A percentile compares a stretch with the other conserved stretches of the same genome.
These are phyloP conservation scores for Cyprinodon diabolis DNA, from an alignment of 2,797 vertebrate species.

Conservation along the genomic window DNA sequence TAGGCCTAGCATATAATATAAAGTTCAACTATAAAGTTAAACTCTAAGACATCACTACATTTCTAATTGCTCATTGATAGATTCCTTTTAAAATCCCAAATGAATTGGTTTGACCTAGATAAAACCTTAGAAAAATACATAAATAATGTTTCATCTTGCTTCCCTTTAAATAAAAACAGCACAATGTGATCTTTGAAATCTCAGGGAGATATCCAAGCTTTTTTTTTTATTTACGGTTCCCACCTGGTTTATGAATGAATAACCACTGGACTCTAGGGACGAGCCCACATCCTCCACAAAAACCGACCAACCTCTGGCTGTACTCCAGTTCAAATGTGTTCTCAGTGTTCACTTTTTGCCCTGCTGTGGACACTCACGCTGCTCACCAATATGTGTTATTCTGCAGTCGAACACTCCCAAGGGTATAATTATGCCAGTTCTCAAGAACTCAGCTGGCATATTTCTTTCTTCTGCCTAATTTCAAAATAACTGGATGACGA, in stretches of 20 bases:
- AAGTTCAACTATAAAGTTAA: background rate
- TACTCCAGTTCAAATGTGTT: conserved; percentile 74
- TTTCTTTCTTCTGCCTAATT: conserved; percentile 35
- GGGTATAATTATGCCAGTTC: conserved; percentile 40
- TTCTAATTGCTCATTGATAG: background rate
- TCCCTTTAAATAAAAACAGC: conserved; percentile 49
- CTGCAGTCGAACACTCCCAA: conserved; percentile 32
- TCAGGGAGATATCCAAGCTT: conserved; percentile 60
- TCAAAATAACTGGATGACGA: conserved; percentile 29
- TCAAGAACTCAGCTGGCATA: conserved; percentile 37
- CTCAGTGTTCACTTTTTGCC: conserved; percentile 58
- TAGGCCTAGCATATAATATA: background rate
- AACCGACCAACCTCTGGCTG: conserved; percentile 66
- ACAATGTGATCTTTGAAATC: conserved; percentile 72
- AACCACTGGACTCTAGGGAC: conserved; percentile 71
- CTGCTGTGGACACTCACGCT: conserved; percentile 51
- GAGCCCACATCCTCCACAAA: conserved; percentile 74
- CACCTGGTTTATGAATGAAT: conserved; percentile 81
- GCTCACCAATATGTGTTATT: conserved; percentile 38
- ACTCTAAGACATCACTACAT: background rate
- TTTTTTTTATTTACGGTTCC: conserved; percentile 75
- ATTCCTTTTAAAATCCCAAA: background rate
- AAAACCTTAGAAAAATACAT: conserved; percentile 9
- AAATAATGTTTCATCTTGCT: conserved; percentile 22
- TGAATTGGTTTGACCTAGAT: background rate